Conservation (phyloP, 2,113 vertebrate genomes). For the Xenopus borealis region DNA sequence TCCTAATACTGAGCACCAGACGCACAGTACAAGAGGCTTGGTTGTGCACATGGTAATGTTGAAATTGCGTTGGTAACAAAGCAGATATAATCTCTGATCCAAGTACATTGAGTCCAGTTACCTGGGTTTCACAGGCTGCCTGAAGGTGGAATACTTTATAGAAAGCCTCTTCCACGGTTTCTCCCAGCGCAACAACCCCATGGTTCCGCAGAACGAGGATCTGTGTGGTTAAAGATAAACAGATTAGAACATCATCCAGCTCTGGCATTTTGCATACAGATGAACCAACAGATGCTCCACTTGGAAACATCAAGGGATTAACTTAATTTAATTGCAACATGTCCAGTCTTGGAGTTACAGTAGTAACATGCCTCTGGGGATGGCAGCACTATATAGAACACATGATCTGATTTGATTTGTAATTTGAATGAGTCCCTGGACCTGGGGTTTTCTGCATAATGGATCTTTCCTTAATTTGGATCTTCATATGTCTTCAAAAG, state of each 20-base stretch:
- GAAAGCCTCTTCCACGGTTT: conserved; percentile 92
- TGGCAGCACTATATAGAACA: too few relatives aligned
- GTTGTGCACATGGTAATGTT: too few relatives aligned
- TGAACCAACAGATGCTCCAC: background rate
- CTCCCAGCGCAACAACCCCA: conserved; percentile 87
- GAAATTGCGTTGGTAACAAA: too few relatives aligned
- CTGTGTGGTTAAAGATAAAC: conserved; percentile 56
- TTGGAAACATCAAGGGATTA: background rate
- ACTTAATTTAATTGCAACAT: background rate
- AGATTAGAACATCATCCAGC: background rate
- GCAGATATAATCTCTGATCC: background rate
- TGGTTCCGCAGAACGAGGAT: conserved; percentile 94
- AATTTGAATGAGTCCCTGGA: background rate
- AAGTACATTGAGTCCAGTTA: conserved; percentile 50
- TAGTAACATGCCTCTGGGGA: background rate
- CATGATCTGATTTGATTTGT: background rate
- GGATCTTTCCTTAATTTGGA: too few relatives aligned
- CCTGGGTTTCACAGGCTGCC: conserved; percentile 94
- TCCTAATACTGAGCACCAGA: too few relatives aligned
- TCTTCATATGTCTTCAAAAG: too few relatives aligned
- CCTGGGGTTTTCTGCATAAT: too few relatives aligned
- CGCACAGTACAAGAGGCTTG: too few relatives aligned
- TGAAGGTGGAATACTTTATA: conserved; percentile 93
- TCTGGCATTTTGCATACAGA: background rate
- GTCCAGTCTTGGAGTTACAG: background rate